phyloP scores from a whole-genome alignment of 2,888 invertebrate species.

The Stenoptilia bipunctidactyla region DNA sequence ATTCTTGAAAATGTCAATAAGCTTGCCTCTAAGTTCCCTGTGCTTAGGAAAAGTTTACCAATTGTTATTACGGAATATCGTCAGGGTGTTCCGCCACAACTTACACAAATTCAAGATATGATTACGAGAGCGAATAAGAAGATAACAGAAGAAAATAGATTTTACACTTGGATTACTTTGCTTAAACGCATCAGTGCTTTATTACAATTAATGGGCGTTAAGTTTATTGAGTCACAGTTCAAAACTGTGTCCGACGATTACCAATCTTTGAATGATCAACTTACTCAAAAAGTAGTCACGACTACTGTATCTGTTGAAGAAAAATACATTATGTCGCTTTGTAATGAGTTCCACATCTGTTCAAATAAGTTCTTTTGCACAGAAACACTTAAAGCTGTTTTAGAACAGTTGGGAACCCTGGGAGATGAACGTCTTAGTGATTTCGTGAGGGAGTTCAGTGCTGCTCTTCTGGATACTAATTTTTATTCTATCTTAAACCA shows the following conservation, averaged over 20 bases:
- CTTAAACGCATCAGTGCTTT: constrained; percentile 37
- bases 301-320: background rate
- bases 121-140: constrained; percentile 23
- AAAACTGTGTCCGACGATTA: constrained; percentile 16
- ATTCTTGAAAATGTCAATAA: constrained; percentile 19
- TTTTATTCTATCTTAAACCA: background rate
- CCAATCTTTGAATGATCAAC: constrained; percentile 20
- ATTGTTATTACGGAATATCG: too few species aligned
- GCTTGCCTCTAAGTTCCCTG: background rate
- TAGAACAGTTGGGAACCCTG: background rate
- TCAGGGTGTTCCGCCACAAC: background rate
- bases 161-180: constrained; percentile 29
- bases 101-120: constrained; percentile 22
- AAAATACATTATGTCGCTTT: background rate
- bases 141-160: constrained; percentile 19
- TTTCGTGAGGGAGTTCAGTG: background rate
- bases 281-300: constrained; percentile 24
- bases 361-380: constrained; percentile 5
- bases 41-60: too few species aligned
- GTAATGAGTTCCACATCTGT: background rate
- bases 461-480: background rate
- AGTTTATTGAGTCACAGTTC: constrained; percentile 22
- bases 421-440: background rate
- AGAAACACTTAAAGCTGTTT: constrained; percentile 6
- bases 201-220: constrained; percentile 29